These are phyloP conservation scores for Theropithecus gelada DNA, from an alignment of 2,113 vertebrate genomes.

Conservation along the genomic window DNA sequence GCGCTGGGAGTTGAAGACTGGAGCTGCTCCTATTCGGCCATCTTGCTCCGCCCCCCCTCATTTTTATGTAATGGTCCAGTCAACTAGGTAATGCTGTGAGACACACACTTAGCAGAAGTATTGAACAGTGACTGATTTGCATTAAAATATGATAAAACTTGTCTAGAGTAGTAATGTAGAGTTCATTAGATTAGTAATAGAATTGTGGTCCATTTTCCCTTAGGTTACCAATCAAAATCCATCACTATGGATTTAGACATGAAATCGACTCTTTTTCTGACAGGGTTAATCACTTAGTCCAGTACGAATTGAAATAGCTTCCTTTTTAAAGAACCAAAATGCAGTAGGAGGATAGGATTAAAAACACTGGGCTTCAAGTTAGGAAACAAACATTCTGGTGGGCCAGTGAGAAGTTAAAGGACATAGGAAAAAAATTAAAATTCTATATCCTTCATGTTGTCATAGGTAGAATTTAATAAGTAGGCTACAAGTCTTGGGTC, in stretches of 20 bases:
- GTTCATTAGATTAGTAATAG: constrained; percentile 57
- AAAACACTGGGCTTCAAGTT: not conserved
- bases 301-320: not conserved
- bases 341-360: not conserved
- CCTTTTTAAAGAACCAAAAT: not conserved
- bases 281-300: not conserved
- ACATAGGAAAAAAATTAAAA: not conserved
- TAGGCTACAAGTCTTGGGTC: not conserved
- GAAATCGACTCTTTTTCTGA: not conserved
- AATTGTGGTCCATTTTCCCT: constrained; percentile 9
- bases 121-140: constrained; percentile 61
- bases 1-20: no score
- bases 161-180: constrained; percentile 46
- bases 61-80: constrained; percentile 41
- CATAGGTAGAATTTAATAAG: not conserved
- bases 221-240: constrained; percentile 38
- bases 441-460: not conserved
- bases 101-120: not conserved
- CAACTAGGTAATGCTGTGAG: constrained; percentile 47
- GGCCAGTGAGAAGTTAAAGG: not conserved
- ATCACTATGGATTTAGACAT: constrained; percentile 15
- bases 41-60: no score
- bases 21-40: no score
- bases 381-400: not conserved
- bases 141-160: constrained; percentile 66